Evolutionary conservation across 2,797 vertebrate species (phyloP).

Genomic region (Arnoldichthys spilopterus): DNA sequence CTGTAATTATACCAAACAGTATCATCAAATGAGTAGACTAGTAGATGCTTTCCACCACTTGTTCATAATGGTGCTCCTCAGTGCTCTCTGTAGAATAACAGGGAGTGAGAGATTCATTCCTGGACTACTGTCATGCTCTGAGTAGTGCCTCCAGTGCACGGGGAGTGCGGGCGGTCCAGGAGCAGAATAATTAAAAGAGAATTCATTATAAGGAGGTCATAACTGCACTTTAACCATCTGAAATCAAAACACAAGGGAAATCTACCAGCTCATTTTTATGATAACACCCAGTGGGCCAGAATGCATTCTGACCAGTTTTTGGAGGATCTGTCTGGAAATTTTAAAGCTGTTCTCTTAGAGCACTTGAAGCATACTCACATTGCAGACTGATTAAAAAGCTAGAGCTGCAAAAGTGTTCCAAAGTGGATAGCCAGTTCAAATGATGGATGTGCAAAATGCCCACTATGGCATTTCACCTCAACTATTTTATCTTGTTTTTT

Average conservation of each 20-base stretch:
- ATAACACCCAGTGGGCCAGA: slow-evolving; percentile 20
- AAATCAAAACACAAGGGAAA: slow-evolving; percentile 19
- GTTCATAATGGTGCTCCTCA: slow-evolving; percentile 10
- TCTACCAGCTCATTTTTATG: slow-evolving; percentile 10
- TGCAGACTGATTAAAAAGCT: slow-evolving; percentile 6
- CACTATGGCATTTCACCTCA: slow-evolving; percentile 20
- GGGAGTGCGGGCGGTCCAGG: neutral
- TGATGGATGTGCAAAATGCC: slow-evolving; percentile 21
- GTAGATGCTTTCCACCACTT: slow-evolving; percentile 15
- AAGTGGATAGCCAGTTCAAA: slow-evolving; percentile 14
- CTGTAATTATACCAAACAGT: neutral
- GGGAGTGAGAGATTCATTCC: slow-evolving; percentile 16
- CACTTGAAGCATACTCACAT: slow-evolving; percentile 10
- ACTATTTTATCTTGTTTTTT: no score
- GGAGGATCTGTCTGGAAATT: slow-evolving; percentile 32
- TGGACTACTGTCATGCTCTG: neutral
- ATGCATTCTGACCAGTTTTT: slow-evolving; percentile 7
- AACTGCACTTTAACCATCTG: slow-evolving; percentile 16
- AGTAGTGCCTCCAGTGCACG: neutral
- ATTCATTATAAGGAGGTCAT: slow-evolving; percentile 34
- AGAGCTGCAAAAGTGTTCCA: slow-evolving; percentile 6
- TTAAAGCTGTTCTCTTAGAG: neutral
- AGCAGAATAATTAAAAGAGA: slow-evolving; percentile 36
- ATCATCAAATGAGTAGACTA: slow-evolving; percentile 27
- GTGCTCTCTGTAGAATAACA: neutral